Evolutionary conservation across 2,888 invertebrate species (phyloP), one percentile per base, ranked within the genome.

Genomic region (Thelaira solivaga): DNA sequence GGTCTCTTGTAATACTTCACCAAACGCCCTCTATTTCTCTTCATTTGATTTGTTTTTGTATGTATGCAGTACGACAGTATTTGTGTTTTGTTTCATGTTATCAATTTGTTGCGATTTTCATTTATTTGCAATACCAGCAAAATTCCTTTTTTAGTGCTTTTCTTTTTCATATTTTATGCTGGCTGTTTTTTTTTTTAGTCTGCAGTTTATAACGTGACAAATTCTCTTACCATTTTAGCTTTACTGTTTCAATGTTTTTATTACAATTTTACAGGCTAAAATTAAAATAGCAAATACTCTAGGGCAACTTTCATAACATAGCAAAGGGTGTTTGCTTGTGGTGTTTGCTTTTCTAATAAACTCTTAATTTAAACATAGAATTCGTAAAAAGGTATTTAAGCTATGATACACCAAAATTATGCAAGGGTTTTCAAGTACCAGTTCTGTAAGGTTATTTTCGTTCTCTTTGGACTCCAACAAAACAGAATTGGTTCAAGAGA

Each of bases 31-130:
- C 29, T 47, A 36, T 18, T 7, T 22, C 18, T 61, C 13, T n/a
- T 5, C 31, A 16, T n/a, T n/a, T n/a, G n/a, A 22, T 10, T 51
- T 22, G 2, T 5, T 4, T 5, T 5, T 26, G 6, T 26, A 26
- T 26, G 26, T 26, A 11, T n/a, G n/a, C n/a, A 59, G 43, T 53
- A n/a, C 10, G 20, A 5, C 51, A n/a, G 20, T 76, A 18, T 34
- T 11, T 53, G 18, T 72, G 31, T 62, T 68, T 8, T 78, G 20
- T 69, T 36, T 24, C 59, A 65, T 75, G 59, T 75, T 79, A 71
- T 71, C 74, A 71, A 65, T 65, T 79, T 71, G 65, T 75, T 75
- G 75, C 55, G 73, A 64, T 59, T 77, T 72, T 49, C 20, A 51
- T 22, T 51, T 72, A 31, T 76, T 55, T 73, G 72, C 77, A 68